Evolutionary conservation across 2,797 vertebrate genomes (phyloP), one percentile per base, ranked within the genome.

Genomic region (Oreochromis grahami): DNA sequence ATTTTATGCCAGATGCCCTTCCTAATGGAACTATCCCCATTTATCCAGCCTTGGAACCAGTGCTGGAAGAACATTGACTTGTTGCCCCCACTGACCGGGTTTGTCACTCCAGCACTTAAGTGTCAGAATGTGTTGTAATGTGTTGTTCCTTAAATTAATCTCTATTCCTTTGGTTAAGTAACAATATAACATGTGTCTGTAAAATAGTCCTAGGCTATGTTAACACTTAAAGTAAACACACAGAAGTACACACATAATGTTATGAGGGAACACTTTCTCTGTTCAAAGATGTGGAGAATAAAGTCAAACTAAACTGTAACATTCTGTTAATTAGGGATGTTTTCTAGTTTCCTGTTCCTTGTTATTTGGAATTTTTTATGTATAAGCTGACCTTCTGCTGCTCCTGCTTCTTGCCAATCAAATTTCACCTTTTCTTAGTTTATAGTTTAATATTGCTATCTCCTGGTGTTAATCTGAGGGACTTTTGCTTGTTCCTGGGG

Each of bases 371-470:
- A 1, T 68, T 68, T 24, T 1, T 63, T 12, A 38, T 63, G 17
- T n/a, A 60, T 38, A 63, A 63, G 34, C 7, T 11, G 56, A 6
- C 56, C 29, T 32, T 5, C 11, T 21, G 19, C 60, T 68, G 63
- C n/a, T 9, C 19, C 60, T 65, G 36, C 3, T 65, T 14, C 0
- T 38, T 0, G 0, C 36, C 13, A 68, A 68, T 0, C 36, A 8
- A 19, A 5, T 1, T 21, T 41, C n/a, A 3, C 13, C 6, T 48
- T 15, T 15, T 14, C 5, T 48, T 17, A 4, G 19, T 51, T 51
- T 72, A 72, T 45, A 72, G 1, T 45, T 45, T 48, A 29, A 29
- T 29, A 48, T 45, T 17, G n/a, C n/a, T 53, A 53, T 53, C 10
- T 24, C 3, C 21, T 7, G 21, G 52, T 52, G 50, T 51, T 50